These are phyloP conservation scores for Pangasius mekongensis DNA, from an alignment of 2,797 vertebrate species.

Conservation along the genomic window DNA sequence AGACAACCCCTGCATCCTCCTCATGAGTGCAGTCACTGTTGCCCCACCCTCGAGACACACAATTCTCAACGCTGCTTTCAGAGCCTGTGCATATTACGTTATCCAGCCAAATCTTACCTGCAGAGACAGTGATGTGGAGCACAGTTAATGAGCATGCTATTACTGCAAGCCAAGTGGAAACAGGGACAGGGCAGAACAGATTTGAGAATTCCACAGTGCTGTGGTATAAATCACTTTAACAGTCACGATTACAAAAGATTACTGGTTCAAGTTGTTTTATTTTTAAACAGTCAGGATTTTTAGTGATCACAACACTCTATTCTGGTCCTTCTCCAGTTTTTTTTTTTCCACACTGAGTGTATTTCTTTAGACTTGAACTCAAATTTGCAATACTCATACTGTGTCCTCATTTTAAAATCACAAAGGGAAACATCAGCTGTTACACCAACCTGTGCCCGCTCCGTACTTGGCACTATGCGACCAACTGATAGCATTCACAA, in stretches of 20 bases:
- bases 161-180: conserved; percentile 1
- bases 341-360: background rate
- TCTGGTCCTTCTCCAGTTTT: background rate
- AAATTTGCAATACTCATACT: background rate
- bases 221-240: no score
- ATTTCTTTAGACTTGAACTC: background rate
- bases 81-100: conserved; percentile 85
- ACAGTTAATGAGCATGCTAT: conserved; percentile 13
- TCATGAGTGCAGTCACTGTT: conserved; percentile 97
- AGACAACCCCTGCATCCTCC: conserved; percentile 91
- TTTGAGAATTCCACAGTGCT: background rate
- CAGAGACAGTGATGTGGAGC: conserved; percentile 23
- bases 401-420: background rate
- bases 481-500: conserved; percentile 90
- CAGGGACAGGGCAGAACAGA: background rate
- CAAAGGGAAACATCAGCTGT: conserved; percentile 10
- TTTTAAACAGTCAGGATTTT: background rate
- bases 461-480: conserved; percentile 97
- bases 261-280: background rate
- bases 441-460: conserved; percentile 82
- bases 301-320: background rate
- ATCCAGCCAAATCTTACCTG: conserved; percentile 97
- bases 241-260: background rate
- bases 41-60: conserved; percentile 92
- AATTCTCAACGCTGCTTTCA: conserved; percentile 83